Evolutionary conservation across 2,888 invertebrate genomes (phyloP).

Genomic region (Leptopilina drosophilae): DNA sequence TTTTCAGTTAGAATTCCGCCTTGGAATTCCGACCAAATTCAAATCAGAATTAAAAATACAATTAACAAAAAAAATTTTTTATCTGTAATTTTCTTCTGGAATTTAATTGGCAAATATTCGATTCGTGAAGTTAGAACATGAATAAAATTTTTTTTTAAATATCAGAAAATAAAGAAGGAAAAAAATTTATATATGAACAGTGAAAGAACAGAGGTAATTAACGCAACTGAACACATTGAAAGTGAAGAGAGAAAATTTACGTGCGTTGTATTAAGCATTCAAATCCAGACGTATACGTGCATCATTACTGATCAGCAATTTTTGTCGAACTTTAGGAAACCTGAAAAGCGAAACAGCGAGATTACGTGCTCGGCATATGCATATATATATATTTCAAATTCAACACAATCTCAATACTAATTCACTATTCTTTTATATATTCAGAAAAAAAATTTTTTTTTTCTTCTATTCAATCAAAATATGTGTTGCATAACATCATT

Average conservation of each 20-base stretch:
- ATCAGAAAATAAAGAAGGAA: not conserved
- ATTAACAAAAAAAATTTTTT: no score
- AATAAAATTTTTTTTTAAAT: not conserved
- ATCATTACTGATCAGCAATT: conserved; percentile 16
- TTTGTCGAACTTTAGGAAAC: conserved; percentile 15
- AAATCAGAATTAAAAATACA: no score
- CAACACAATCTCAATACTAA: not conserved
- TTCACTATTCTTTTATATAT: not conserved
- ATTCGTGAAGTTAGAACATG: not conserved
- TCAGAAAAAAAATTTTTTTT: not conserved
- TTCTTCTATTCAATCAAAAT: not conserved
- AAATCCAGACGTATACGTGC: conserved; percentile 20
- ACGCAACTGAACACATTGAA: not conserved
- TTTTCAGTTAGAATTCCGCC: no score
- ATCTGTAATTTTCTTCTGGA: no score
- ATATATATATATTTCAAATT: not conserved
- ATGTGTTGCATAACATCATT: not conserved
- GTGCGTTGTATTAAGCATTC: conserved; percentile 19
- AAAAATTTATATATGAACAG: not conserved
- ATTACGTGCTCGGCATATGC: conserved; percentile 28
- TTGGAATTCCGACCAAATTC: no score
- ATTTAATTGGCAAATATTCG: no score
- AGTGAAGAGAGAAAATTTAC: conserved; percentile 10
- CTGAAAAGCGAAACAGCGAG: conserved; percentile 27
- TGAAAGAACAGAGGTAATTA: conserved; percentile 8